phyloP scores from a whole-genome alignment of 2,797 vertebrate species.

The Momotus momota region DNA sequence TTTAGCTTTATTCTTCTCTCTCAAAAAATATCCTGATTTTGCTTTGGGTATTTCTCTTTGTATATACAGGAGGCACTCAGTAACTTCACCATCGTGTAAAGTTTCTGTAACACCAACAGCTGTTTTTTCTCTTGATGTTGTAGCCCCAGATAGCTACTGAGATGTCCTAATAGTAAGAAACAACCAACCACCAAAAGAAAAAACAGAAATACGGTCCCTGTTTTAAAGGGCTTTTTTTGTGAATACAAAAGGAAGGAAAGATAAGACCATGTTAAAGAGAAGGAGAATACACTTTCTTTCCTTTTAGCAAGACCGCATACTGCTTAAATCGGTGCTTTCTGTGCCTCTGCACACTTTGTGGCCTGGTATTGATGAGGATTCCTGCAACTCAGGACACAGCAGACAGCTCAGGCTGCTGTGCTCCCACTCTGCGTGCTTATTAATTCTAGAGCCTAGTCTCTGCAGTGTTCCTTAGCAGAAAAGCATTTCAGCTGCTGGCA shows the following conservation, averaged over 20 bases:
- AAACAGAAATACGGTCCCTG: not conserved
- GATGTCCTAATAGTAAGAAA: not conserved
- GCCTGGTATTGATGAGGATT: not conserved
- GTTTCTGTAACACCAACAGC: not conserved
- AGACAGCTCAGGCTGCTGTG: not conserved
- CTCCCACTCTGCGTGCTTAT: not conserved
- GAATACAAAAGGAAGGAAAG: not conserved
- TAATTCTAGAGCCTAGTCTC: not conserved
- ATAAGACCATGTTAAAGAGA: not conserved
- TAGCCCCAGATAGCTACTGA: not conserved
- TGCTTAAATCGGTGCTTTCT: not conserved
- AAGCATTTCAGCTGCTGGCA: not conserved
- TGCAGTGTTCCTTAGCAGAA: not conserved
- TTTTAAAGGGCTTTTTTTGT: not conserved
- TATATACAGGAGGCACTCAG: not conserved
- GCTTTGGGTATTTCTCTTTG: not conserved
- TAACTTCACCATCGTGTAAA: not conserved
- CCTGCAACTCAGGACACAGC: not conserved
- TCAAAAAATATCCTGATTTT: not conserved
- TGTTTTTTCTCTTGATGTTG: not conserved
- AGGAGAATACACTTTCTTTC: not conserved
- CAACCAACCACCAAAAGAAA: not conserved
- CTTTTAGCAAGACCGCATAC: not conserved
- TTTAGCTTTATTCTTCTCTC: not conserved
- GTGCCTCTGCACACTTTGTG: rapidly evolving